Percentiles rank a stretch among this genome's conserved stretches.
phyloP scores from a whole-genome alignment of 2,797 vertebrate genomes.

The Gallinago stenura region DNA sequence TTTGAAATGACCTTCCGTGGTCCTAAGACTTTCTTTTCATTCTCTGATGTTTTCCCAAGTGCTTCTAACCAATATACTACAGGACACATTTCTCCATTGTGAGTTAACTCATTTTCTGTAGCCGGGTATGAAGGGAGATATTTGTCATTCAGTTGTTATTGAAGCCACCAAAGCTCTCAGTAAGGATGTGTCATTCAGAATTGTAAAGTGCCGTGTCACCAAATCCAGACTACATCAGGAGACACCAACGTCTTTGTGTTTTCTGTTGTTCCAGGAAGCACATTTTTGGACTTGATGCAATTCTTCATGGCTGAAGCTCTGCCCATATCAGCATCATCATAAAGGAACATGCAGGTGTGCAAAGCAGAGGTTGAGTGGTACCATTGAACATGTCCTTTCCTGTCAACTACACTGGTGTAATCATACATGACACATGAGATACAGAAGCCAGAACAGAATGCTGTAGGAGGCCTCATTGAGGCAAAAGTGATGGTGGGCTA shows the following conservation, averaged over 20 bases:
- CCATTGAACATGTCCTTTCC: not conserved
- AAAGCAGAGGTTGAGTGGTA: not conserved
- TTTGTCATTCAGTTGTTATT: not conserved
- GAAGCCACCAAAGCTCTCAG: not conserved
- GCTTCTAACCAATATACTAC: not conserved
- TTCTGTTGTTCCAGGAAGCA: not conserved
- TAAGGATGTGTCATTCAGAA: not conserved
- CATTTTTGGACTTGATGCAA: not conserved
- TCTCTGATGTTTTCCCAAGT: not conserved
- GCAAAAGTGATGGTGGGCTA: not conserved
- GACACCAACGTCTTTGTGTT: not conserved
- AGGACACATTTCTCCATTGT: not conserved
- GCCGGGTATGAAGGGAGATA: not conserved
- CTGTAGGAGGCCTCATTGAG: not conserved
- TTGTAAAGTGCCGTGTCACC: not conserved
- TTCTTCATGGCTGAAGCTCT: not conserved
- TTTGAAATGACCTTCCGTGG: rapidly evolving
- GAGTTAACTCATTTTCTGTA: not conserved
- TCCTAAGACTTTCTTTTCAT: not conserved
- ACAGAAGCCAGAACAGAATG: rapidly evolving
- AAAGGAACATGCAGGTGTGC: not conserved
- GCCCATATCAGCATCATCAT: not conserved
- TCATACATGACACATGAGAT: rapidly evolving
- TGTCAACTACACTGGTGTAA: not conserved
- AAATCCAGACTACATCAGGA: not conserved